These are phyloP conservation scores for Drosophila pruinosa DNA, from an alignment of 1,140 invertebrate genomes.

Conservation along the genomic window DNA sequence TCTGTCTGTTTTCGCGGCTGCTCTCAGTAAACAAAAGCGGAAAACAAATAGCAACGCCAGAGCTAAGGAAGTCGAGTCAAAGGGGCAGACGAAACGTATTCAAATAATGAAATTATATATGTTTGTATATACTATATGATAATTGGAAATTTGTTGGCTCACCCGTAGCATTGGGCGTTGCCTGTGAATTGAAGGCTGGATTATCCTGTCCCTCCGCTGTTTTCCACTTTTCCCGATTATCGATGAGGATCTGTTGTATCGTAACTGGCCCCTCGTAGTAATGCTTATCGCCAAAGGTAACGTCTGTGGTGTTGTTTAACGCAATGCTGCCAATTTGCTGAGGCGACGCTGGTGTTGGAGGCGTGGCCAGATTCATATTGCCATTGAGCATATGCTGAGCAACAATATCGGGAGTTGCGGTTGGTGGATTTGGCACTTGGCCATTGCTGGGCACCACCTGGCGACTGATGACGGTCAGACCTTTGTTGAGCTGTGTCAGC, in stretches of 20 bases:
- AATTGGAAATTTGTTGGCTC: conserved; percentile 6
- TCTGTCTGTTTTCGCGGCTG: neutral
- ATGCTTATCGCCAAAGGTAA: conserved; percentile 87
- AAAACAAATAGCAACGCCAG: neutral
- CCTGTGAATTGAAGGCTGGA: conserved; percentile 51
- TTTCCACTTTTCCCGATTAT: conserved; percentile 79
- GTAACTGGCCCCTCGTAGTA: conserved; percentile 87
- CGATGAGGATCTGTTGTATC: conserved; percentile 86
- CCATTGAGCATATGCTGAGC: conserved; percentile 63
- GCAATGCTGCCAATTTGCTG: conserved; percentile 84
- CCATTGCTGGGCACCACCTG: conserved; percentile 45
- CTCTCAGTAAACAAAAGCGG: conserved; percentile 16
- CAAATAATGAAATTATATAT: neutral
- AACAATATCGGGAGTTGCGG: conserved; percentile 27
- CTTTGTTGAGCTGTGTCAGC: conserved; percentile 69
- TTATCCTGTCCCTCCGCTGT: conserved; percentile 65
- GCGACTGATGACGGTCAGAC: conserved; percentile 52
- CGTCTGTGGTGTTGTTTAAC: conserved; percentile 85
- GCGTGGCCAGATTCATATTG: conserved; percentile 41
- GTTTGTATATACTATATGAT: conserved; percentile 1
- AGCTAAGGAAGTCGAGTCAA: too few species aligned
- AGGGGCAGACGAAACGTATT: neutral
- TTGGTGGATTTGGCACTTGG: neutral
- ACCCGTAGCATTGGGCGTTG: conserved; percentile 51
- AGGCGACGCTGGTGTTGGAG: conserved; percentile 20